These are phyloP conservation scores for Ptycholaimellus sp. DNA, from an alignment of 2,888 invertebrate genomes.

Conservation along the genomic window DNA sequence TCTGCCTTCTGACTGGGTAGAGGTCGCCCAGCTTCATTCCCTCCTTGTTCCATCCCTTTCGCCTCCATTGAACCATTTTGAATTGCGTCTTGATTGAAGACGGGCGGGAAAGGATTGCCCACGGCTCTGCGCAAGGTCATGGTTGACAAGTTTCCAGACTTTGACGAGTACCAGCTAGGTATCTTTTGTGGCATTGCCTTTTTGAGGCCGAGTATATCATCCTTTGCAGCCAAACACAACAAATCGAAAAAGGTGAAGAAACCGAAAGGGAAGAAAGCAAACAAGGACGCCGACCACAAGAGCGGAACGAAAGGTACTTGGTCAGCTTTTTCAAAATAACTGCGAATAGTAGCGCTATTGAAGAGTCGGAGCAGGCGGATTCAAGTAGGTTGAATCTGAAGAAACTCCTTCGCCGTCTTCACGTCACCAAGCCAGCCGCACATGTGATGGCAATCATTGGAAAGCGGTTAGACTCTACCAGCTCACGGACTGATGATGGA, in stretches of 20 bases:
- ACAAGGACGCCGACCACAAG: background rate
- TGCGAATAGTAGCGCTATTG: too few species aligned
- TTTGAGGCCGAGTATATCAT: background rate
- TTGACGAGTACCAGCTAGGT: slow-evolving; percentile 32
- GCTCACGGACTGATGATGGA: background rate
- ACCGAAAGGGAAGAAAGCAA: slow-evolving; percentile 5
- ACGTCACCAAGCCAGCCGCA: slow-evolving; percentile 29
- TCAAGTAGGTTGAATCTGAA: slow-evolving; percentile 26
- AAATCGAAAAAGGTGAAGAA: slow-evolving; percentile 14
- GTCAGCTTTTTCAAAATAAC: too few species aligned
- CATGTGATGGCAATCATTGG: slow-evolving; percentile 31
- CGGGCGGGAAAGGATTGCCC: slow-evolving; percentile 16
- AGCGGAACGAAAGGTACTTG: too few species aligned
- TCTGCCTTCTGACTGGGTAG: slow-evolving; percentile 33
- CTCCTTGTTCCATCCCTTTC: background rate
- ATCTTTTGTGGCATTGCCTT: slow-evolving; percentile 11
- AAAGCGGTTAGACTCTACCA: slow-evolving; percentile 24
- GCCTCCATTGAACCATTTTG: background rate
- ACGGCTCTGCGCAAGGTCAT: slow-evolving; percentile 27
- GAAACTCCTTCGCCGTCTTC: slow-evolving; percentile 29
- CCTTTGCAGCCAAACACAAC: slow-evolving; percentile 16
- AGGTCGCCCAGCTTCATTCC: slow-evolving; percentile 29
- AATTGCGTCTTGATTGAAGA: background rate
- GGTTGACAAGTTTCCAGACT: slow-evolving; percentile 29
- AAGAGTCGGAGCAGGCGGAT: background rate